Conservation (phyloP, 1,140 invertebrate species). For the Calephelis virginiensis region DNA sequence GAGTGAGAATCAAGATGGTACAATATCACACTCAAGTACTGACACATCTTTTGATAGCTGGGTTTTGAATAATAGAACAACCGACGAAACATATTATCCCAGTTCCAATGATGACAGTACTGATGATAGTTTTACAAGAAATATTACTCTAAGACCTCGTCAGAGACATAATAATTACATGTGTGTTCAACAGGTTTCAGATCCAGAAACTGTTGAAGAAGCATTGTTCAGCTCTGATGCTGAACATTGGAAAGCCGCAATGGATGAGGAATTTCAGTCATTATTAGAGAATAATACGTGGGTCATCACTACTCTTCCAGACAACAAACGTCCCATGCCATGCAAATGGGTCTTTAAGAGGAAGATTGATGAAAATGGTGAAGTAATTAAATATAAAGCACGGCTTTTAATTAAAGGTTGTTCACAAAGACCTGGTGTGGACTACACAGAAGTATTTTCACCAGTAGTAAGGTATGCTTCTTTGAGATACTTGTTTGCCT, state of each 20-base stretch:
- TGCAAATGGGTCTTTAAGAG: constrained; percentile 1
- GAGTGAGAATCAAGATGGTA: too few species aligned
- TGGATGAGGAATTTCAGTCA: neutral
- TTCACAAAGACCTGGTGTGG: neutral
- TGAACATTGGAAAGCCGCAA: constrained; percentile 1
- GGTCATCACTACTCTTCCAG: neutral
- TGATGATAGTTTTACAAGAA: too few species aligned
- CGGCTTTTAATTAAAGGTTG: neutral
- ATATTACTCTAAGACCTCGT: constrained; percentile 20
- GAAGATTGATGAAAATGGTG: neutral
- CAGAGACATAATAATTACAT: constrained; percentile 23
- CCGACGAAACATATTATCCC: too few species aligned
- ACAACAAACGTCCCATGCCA: neutral
- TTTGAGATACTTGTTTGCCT: constrained; percentile 52
- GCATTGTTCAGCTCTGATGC: neutral
- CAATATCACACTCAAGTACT: too few species aligned
- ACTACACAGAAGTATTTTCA: neutral
- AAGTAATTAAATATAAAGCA: neutral
- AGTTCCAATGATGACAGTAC: too few species aligned
- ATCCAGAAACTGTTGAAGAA: constrained; percentile 21
- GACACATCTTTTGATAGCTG: too few species aligned
- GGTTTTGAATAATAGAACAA: too few species aligned
- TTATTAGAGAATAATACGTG: neutral
- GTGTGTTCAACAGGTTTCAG: constrained; percentile 17
- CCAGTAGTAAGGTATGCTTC: constrained; percentile 44